A percentile compares a stretch with the other conserved stretches of the same genome.
phyloP scores from a whole-genome alignment of 1,140 invertebrate species.

The Achatina immaculata region DNA sequence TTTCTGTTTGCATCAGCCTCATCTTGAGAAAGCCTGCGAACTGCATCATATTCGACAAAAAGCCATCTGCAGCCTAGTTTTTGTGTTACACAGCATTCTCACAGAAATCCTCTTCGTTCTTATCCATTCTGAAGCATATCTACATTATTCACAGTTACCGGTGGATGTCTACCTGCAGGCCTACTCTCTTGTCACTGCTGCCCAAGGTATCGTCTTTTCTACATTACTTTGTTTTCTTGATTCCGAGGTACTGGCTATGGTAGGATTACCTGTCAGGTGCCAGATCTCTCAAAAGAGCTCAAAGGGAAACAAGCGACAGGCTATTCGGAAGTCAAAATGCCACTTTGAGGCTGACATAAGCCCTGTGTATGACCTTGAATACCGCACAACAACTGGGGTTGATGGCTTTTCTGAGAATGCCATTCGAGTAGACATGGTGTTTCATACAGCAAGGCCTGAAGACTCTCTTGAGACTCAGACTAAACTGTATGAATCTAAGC shows the following conservation, averaged over 20 bases:
- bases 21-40: neutral
- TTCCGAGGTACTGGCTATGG: neutral
- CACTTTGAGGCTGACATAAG: neutral
- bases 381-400: neutral
- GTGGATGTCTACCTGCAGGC: neutral
- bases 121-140: neutral
- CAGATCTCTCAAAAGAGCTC: neutral
- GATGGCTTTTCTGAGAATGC: neutral
- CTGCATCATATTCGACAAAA: neutral
- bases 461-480: neutral
- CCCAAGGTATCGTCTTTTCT: slow-evolving; percentile 23
- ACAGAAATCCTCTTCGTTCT: slow-evolving; percentile 16
- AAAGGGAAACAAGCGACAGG: neutral
- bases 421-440: neutral
- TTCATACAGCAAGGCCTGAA: neutral
- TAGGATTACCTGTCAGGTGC: neutral
- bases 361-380: neutral
- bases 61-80: neutral
- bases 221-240: slow-evolving; percentile 15
- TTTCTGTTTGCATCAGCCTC: slow-evolving; percentile 21
- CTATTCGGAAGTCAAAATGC: neutral
- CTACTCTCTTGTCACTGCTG: neutral
- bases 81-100: slow-evolving; percentile 3
- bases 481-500: neutral
- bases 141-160: neutral